Percentiles rank a stretch among this genome's conserved stretches.
These are phyloP conservation scores for Chaetodon trifasciatus DNA, from an alignment of 2,797 vertebrate species.

Conservation along the genomic window DNA sequence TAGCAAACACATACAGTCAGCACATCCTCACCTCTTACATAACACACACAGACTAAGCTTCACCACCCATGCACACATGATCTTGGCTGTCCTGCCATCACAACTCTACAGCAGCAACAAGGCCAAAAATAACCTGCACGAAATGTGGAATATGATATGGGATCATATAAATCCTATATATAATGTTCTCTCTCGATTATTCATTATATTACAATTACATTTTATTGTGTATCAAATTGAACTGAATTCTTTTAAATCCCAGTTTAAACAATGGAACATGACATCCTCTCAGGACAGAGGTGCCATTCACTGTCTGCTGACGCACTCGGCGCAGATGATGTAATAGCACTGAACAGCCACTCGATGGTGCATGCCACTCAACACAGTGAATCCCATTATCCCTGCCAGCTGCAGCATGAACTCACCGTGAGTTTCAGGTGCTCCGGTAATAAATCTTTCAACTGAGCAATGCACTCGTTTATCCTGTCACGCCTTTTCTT, in stretches of 20 bases:
- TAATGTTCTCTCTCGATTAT: not conserved
- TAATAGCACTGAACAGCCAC: conserved; percentile 52
- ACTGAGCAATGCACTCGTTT: conserved; percentile 98
- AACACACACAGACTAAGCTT: conserved; percentile 38
- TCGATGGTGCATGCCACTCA: conserved; percentile 58
- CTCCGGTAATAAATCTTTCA: conserved; percentile 98
- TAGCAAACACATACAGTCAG: conserved; percentile 74
- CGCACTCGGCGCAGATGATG: conserved; percentile 54
- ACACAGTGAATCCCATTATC: conserved; percentile 18
- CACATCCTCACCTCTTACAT: conserved; percentile 57
- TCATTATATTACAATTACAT: not conserved
- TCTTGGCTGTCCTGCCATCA: not conserved
- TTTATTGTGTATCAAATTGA: not conserved
- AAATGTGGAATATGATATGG: not conserved
- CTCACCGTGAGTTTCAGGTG: conserved; percentile 99
- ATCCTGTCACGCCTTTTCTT: conserved; percentile 99
- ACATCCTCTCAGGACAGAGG: conserved; percentile 10
- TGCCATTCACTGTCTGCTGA: conserved; percentile 56
- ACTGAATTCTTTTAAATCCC: not conserved
- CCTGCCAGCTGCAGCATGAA: conserved; percentile 29
- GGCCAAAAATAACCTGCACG: not conserved
- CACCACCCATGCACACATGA: not conserved
- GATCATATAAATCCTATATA: not conserved
- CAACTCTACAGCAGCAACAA: not conserved
- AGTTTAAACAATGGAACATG: conserved; percentile 1